Base-by-base conservation (phyloP, 2,797 vertebrate genomes). In the Alcedo quadribrachys region DNA sequence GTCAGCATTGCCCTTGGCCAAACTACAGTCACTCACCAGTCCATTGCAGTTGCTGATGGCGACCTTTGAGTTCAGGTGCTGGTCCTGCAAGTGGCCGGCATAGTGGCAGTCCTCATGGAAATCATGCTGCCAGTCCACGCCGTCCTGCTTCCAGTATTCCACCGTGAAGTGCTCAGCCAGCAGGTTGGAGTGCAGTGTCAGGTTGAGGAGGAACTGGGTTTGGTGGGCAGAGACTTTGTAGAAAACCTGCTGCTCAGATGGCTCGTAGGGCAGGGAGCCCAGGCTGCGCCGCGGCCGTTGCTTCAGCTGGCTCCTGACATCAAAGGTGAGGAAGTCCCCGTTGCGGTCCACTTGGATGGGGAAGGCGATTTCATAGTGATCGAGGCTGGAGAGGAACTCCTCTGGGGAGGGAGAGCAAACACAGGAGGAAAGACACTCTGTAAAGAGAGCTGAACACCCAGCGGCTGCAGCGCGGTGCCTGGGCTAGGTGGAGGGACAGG, bases 41-140 rank as follows among this genome's bases (percentile, higher is more conserved):
- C 99, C 99, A 3, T 99, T 99, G 95, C 99, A 99, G 98, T 99
- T 99, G 98, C 99, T 99, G 96, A 99, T 98, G 90, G 99, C 99
- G 53, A 99, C 99, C 85, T 98, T 98, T 85, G 98, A 99, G 93
- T 97, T 98, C 94, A 98, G 96, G 7, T 98, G 98, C 82, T 98
- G 98, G 91, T 98, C 98, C 95, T 99, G 98, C 73, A 99, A 97
- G 97, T 99, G 99, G 54, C 99, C 99, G 0, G 98, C 97, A 1
- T 99, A 99, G 97, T 99, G 99, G 96, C 99, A 99, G 79, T 98
- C 98, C 45, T 98, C 98, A 4, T 98, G 98, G 97, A 99, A 99
- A 2, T 98, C 98, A 51, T 98, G 99, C 90, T 98, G 99, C 99
- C 99, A 99, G 94, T 99, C 98, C 96, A 99, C 90, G 17, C 98